Evolutionary conservation across 53 echinoderm and acorn worm species (phyloP).

Genomic region (Astropecten irregularis): DNA sequence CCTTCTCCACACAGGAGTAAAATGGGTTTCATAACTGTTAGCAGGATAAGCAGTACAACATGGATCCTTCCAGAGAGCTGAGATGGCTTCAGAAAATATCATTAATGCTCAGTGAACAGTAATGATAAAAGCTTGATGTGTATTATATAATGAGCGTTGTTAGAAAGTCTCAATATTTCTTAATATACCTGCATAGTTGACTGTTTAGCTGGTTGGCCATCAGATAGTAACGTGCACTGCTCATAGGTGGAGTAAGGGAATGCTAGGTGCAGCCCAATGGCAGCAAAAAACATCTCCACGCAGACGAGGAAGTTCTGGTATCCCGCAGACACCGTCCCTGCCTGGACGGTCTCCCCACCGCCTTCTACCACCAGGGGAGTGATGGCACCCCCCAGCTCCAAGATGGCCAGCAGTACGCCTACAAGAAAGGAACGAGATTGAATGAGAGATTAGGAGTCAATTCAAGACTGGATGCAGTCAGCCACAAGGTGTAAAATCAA

Average conservation of each 20-base stretch:
- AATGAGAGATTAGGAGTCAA: no score
- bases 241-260: slow-evolving; percentile 86
- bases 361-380: slow-evolving; percentile 67
- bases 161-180: no score
- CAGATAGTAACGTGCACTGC: slow-evolving; percentile 42
- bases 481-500: no score
- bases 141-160: no score
- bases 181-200: slow-evolving; percentile 75
- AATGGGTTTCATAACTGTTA: no score
- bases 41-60: no score
- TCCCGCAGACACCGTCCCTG: slow-evolving; percentile 95
- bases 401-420: slow-evolving; percentile 95
- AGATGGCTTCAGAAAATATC: no score
- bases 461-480: no score
- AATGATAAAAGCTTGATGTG: no score
- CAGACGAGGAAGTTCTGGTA: slow-evolving; percentile 99
- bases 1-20: no score
- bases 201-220: slow-evolving; percentile 45
- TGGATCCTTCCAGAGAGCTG: no score
- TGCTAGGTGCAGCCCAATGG: slow-evolving; percentile 89
- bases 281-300: slow-evolving; percentile 99
- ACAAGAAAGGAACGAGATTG: neutral
- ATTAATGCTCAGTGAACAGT: no score
- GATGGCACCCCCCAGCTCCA: slow-evolving; percentile 88
- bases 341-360: slow-evolving; percentile 62